Evolutionary conservation across 2,888 invertebrate species (phyloP), one percentile per base, ranked within the genome.

Genomic region (Hydrotaea cyrtoneurina): DNA sequence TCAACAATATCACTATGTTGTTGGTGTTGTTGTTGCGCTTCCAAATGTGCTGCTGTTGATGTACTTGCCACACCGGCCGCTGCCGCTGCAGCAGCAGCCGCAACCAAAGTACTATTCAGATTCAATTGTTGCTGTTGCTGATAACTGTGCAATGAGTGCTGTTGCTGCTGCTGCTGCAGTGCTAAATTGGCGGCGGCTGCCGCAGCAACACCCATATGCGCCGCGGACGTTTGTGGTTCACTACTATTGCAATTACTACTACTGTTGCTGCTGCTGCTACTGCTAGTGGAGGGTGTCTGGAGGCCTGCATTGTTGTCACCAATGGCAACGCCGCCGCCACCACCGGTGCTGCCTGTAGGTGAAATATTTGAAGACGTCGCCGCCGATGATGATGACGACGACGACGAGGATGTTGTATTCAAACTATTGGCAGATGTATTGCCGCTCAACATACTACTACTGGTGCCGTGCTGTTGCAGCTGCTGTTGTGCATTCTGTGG

Each of bases 71-170:
- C 89, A 55, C 87, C 88, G 39, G 87, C 88, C 26, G 87, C 89
- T 31, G 87, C 89, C 57, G 88, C 89, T 64, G 89, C 90, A 36
- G 88, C 89, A 13, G 89, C 90, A 73, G 89, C 89, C 50, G 85
- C 87, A 69, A 88, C 89, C 57, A 90, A 86, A 85, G 90, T 89
- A 79, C 88, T 91, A 85, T 89, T 90, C 55, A 91, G 88, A 86
- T 91, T 91, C 87, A 91, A 89, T 85, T 91, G 90, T 86, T 91
- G 88, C 72, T 88, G 90, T 80, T 91, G 91, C 83, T 91, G 91
- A 88, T 91, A 91, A 89, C 89, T 89, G 83, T 89, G 89, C 86
- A 90, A 86, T 62, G 89, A 88, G 88, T 92, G 91, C 72, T 91
- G 89, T 76, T 84, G 88, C 85, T 92, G 91, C 86, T 92, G 92